These are phyloP conservation scores for Seira sanloemensis DNA, from an alignment of 2,888 invertebrate genomes.

Conservation along the genomic window DNA sequence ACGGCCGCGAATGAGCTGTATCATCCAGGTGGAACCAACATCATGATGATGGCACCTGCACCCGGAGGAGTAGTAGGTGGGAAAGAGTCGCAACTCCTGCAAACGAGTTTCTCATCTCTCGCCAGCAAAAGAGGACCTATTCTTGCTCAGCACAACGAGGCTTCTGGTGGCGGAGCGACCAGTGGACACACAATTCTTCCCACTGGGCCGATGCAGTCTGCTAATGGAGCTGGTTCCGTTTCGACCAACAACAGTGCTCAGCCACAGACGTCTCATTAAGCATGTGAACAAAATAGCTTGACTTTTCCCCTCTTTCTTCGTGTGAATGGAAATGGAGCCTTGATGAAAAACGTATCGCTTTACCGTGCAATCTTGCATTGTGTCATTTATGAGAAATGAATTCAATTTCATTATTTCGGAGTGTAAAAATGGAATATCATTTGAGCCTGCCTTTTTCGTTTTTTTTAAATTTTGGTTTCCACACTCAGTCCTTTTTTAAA, in stretches of 20 bases:
- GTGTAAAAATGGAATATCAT: too few species aligned
- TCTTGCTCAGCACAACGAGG: slow-evolving; percentile 40
- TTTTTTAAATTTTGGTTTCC: not conserved
- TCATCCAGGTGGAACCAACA: slow-evolving; percentile 42
- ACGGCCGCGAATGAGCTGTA: slow-evolving; percentile 21
- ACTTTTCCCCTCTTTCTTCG: too few species aligned
- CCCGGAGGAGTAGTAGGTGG: slow-evolving; percentile 23
- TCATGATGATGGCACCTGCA: slow-evolving; percentile 63
- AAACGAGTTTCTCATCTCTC: slow-evolving; percentile 37
- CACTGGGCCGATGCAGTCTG: not conserved
- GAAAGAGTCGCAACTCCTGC: slow-evolving; percentile 49
- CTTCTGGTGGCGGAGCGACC: slow-evolving; percentile 21
- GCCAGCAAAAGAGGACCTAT: slow-evolving; percentile 39
- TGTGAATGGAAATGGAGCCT: too few species aligned
- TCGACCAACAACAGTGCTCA: slow-evolving; percentile 1
- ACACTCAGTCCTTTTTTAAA: not conserved
- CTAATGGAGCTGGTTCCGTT: slow-evolving; percentile 8
- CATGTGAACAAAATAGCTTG: not conserved
- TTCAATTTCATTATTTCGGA: not conserved
- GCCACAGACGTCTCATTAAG: slow-evolving; percentile 15
- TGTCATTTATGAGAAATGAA: too few species aligned
- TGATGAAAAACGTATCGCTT: too few species aligned
- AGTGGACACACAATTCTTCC: not conserved
- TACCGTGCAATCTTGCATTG: not conserved
- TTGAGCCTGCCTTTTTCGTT: not conserved